These are phyloP conservation scores for Pseudomyrmex sp. DNA, from an alignment of 1,140 invertebrate genomes.

Conservation along the genomic window DNA sequence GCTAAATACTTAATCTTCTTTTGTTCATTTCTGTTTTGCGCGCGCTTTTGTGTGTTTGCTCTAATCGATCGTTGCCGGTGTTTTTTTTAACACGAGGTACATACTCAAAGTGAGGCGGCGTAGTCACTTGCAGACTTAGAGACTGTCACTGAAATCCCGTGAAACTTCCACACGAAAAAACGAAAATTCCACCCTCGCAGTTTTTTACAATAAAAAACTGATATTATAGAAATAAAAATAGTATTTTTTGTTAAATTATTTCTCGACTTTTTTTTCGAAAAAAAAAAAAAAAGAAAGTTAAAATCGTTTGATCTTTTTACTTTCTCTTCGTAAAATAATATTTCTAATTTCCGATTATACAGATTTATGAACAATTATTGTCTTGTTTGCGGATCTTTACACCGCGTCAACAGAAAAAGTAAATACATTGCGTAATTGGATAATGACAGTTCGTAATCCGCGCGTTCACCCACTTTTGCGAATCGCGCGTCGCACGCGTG, in stretches of 20 bases:
- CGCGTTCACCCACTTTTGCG: constrained; percentile 9
- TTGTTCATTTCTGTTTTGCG: not conserved
- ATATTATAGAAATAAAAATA: not conserved
- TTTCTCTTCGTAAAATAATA: not conserved
- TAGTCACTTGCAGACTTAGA: not conserved
- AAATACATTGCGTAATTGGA: constrained; percentile 7
- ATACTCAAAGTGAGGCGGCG: not conserved
- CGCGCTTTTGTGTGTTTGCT: not conserved
- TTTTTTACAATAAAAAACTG: not conserved
- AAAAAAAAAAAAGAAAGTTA: not conserved
- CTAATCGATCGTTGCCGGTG: not conserved
- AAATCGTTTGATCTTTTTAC: too few species aligned
- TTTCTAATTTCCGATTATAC: not conserved
- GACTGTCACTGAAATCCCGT: not conserved
- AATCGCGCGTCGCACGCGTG: constrained; percentile 3
- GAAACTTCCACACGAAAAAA: not conserved
- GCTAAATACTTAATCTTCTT: constrained; percentile 57
- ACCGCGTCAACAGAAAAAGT: not conserved
- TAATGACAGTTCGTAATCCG: constrained; percentile 16
- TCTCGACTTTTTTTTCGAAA: too few species aligned
- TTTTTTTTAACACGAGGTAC: not conserved
- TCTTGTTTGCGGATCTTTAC: not conserved
- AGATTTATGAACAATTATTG: not conserved
- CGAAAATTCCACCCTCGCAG: not conserved
- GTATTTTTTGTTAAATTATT: too few species aligned